Percentiles rank a stretch among this genome's conserved stretches.
phyloP scores from a whole-genome alignment of 2,113 vertebrate genomes.

The Brachyhypopomus gauderio region DNA sequence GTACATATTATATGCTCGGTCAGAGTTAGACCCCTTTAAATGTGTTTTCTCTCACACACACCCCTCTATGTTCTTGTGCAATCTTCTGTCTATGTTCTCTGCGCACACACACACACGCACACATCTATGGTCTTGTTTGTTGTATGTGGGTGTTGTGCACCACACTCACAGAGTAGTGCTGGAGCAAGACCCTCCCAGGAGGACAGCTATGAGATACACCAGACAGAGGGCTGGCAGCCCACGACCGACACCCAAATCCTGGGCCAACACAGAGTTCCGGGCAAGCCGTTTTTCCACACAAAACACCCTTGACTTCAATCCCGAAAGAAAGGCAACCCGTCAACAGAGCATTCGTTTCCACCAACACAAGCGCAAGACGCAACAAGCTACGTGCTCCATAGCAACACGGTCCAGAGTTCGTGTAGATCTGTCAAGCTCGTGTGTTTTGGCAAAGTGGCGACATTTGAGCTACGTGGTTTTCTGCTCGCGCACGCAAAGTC shows the following conservation, averaged over 20 bases:
- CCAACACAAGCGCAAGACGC: conserved; percentile 51
- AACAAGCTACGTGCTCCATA: conserved; percentile 45
- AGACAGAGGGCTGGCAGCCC: neutral
- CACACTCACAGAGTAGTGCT: too few relatives aligned
- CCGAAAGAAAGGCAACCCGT: conserved; percentile 49
- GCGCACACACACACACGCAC: too few relatives aligned
- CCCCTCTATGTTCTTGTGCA: too few relatives aligned
- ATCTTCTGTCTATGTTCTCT: too few relatives aligned
- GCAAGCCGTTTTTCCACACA: conserved; percentile 34
- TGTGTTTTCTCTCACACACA: too few relatives aligned
- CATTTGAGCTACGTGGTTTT: conserved; percentile 54
- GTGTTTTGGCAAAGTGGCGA: conserved; percentile 55
- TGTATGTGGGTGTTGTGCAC: too few relatives aligned
- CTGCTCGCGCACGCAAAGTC: conserved; percentile 50
- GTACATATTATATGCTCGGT: too few relatives aligned
- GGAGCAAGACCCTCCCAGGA: too few relatives aligned
- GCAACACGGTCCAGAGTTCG: conserved; percentile 47
- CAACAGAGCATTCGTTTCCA: conserved; percentile 43
- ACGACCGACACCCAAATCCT: conserved; percentile 13
- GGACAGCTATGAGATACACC: too few relatives aligned
- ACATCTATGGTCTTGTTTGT: too few relatives aligned
- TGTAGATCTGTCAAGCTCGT: conserved; percentile 50
- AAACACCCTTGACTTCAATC: conserved; percentile 42
- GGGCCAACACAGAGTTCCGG: conserved; percentile 12
- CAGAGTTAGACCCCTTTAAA: too few relatives aligned